Evolutionary conservation across 2,113 vertebrate species (phyloP).

Genomic region (Meleagris gallopavo): DNA sequence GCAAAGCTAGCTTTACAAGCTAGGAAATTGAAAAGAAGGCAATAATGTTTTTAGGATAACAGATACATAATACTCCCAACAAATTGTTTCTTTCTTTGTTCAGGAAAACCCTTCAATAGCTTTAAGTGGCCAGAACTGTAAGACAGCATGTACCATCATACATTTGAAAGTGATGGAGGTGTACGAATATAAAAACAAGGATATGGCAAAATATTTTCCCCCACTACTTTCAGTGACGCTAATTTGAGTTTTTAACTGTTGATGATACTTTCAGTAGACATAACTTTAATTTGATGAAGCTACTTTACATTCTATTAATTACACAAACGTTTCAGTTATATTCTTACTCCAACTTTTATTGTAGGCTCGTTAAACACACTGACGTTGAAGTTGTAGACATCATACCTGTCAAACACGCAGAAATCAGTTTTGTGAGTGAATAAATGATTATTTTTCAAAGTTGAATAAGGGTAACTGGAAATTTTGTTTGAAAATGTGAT

Average conservation of each 20-base stretch:
- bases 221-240: not conserved
- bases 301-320: not conserved
- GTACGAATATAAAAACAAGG: not conserved
- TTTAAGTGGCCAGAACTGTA: not conserved
- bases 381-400: conserved; percentile 81
- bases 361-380: conserved; percentile 77
- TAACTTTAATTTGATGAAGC: not conserved
- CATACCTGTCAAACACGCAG: conserved; percentile 71
- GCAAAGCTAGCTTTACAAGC: not conserved
- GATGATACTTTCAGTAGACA: not conserved
- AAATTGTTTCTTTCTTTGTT: not conserved
- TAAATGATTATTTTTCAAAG: not conserved
- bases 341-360: conserved; percentile 83
- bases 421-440: not conserved
- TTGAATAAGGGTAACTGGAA: not conserved
- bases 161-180: not conserved
- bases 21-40: not conserved
- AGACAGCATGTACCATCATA: accelerated
- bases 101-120: not conserved
- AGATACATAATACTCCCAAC: not conserved
- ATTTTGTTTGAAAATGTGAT: not conserved
- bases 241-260: not conserved
- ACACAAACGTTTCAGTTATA: not conserved
- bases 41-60: accelerated
- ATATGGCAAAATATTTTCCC: not conserved